Evolutionary conservation across 2,113 vertebrate genomes (phyloP).

Genomic region (Fulmarus glacialis): DNA sequence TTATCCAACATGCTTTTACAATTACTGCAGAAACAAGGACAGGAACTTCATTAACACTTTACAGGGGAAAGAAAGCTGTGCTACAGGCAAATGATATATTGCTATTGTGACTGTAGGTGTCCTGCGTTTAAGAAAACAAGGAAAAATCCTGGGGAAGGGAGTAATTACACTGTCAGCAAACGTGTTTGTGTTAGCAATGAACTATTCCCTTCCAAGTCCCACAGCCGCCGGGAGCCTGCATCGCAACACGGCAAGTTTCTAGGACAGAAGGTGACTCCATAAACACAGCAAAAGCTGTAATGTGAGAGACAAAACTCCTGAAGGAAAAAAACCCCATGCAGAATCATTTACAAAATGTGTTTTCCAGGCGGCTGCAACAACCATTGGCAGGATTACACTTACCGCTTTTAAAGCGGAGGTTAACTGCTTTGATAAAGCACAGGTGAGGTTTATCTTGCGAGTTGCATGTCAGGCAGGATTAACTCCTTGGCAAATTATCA

Average conservation of each 20-base stretch:
- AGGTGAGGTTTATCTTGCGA: constrained; percentile 30
- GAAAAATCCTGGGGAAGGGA: constrained; percentile 14
- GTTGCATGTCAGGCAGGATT: constrained; percentile 37
- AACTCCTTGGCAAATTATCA: constrained; percentile 67
- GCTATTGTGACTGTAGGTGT: constrained; percentile 60
- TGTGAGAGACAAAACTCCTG: background rate
- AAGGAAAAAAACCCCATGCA: background rate
- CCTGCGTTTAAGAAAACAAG: constrained; percentile 48
- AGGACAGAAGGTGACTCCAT: constrained; percentile 46
- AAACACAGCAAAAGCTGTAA: constrained; percentile 7
- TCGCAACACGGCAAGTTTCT: background rate
- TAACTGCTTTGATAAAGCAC: constrained; percentile 44
- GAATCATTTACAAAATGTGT: background rate
- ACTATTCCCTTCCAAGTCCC: background rate
- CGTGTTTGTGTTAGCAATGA: background rate
- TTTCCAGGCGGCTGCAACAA: constrained; percentile 6
- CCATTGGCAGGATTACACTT: background rate
- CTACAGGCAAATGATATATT: constrained; percentile 51
- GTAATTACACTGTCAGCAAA: constrained; percentile 58
- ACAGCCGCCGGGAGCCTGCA: background rate
- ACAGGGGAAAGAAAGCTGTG: constrained; percentile 54
- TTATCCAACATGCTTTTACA: constrained; percentile 59
- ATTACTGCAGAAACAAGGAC: constrained; percentile 59
- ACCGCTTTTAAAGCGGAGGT: background rate
- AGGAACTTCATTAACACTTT: constrained; percentile 72